Percentiles rank a stretch among this genome's conserved stretches.
These are phyloP conservation scores for Ptychoptera contaminata DNA, from an alignment of 2,888 invertebrate genomes.

Conservation along the genomic window DNA sequence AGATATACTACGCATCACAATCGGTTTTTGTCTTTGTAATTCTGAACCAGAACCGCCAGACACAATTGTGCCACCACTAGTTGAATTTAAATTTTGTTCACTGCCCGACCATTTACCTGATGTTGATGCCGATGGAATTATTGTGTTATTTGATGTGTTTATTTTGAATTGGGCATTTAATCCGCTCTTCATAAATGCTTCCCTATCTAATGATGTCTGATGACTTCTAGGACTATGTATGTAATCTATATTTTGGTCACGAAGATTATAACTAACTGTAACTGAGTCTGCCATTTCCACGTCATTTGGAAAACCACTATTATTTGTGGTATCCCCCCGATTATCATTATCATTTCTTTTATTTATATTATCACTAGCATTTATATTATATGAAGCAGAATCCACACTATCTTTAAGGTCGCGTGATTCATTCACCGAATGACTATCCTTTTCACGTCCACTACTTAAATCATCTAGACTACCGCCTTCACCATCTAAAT, in stretches of 20 bases:
- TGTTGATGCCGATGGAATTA: background rate
- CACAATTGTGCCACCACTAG: constrained; percentile 4
- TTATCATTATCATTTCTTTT: constrained; percentile 7
- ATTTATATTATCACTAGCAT: constrained; percentile 11
- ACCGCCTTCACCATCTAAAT: constrained; percentile 56
- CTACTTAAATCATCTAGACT: constrained; percentile 42
- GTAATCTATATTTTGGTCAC: constrained; percentile 18
- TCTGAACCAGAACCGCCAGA: constrained; percentile 6
- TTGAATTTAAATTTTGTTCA: constrained; percentile 14
- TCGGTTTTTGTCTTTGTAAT: constrained; percentile 12
- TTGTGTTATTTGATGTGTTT: background rate
- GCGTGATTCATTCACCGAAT: constrained; percentile 13
- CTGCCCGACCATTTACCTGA: constrained; percentile 12
- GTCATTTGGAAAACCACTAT: constrained; percentile 11
- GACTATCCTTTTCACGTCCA: constrained; percentile 15
- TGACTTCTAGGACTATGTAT: constrained; percentile 13
- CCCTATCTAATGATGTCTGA: constrained; percentile 11
- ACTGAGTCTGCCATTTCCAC: constrained; percentile 13
- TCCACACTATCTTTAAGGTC: constrained; percentile 16
- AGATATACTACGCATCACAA: constrained; percentile 18
- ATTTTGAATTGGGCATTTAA: background rate
- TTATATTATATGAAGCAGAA: constrained; percentile 13
- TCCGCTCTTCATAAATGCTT: constrained; percentile 6
- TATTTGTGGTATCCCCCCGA: constrained; percentile 3
- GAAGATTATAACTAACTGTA: constrained; percentile 16